Evolutionary conservation across 2,888 invertebrate genomes (phyloP), one percentile per base, ranked within the genome.

Genomic region (Amiota minor): DNA sequence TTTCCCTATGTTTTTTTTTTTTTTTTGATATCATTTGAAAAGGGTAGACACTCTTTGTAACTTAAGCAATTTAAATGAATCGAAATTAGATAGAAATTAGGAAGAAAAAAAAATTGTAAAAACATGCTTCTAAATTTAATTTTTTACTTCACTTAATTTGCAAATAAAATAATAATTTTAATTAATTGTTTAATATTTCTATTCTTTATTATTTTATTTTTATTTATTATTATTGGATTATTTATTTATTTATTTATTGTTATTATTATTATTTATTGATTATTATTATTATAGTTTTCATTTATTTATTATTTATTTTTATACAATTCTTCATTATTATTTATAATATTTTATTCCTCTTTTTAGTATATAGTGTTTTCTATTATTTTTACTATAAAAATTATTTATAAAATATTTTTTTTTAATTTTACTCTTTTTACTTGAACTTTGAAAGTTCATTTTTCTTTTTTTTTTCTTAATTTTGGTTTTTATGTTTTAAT

Each of bases 341-440:
- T 6, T 56, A 16, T 16, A 3, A 14, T n/a, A 50, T 50, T 50
- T 50, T 14, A 10, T n/a, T 50, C 2, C 1, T 50, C 4, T 1
- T 50, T 50, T 50, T 50, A 50, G 1, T 50, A 14, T 50, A n/a
- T 16, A 10, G 1, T 56, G 4, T 16, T 56, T 56, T 56, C n/a
- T 74, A 75, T 65, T 72, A 59, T 73, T 74, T 72, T 18, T 70
- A 61, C 45, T 69, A 55, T 56, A 35, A 53, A 9, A 45, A 35
- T 49, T 56, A 12, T 35, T 69, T 11, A 23, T 61, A 16, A 59
- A 18, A 8, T 61, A 61, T 61, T 61, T 50, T 35, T 61, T 23
- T 18, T 61, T 61, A 61, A 23, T 23, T 61, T 61, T 61, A 20
- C 11, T 11, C 4, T 61, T 71, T 49, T 18, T 47, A 61, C 61